phyloP scores from a whole-genome alignment of 2,113 vertebrate genomes.

The Thamnaconus septentrionalis region DNA sequence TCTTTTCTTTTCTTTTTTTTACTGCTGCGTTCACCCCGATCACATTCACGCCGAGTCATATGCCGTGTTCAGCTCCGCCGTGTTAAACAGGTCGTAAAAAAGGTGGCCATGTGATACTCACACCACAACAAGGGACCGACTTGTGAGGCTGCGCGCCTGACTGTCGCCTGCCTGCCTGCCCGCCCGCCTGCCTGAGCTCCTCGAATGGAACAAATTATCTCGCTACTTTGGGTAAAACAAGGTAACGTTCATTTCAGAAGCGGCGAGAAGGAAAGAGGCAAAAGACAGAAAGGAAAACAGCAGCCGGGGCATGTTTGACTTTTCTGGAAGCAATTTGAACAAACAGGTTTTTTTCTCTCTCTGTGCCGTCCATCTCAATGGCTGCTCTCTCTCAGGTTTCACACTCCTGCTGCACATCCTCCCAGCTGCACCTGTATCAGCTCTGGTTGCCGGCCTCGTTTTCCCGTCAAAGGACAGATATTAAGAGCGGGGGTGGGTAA shows the following conservation, averaged over 20 bases:
- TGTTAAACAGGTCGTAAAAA: slow-evolving; percentile 75
- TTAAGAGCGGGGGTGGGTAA: slow-evolving; percentile 10
- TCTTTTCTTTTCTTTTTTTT: slow-evolving; percentile 38
- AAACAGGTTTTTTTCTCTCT: slow-evolving; percentile 16
- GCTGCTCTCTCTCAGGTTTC: slow-evolving; percentile 47
- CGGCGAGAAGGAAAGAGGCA: slow-evolving; percentile 17
- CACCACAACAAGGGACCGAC: slow-evolving; percentile 61
- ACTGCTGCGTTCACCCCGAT: slow-evolving; percentile 43
- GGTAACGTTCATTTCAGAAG: slow-evolving; percentile 54
- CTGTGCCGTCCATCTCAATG: slow-evolving; percentile 26
- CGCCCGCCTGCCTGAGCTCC: slow-evolving; percentile 1
- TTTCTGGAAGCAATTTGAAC: slow-evolving; percentile 70
- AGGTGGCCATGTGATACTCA: slow-evolving; percentile 61
- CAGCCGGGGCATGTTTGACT: slow-evolving; percentile 63
- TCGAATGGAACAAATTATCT: slow-evolving; percentile 69
- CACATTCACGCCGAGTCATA: slow-evolving; percentile 53
- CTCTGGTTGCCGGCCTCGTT: slow-evolving; percentile 56
- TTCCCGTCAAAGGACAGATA: slow-evolving; percentile 34
- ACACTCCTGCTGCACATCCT: slow-evolving; percentile 46
- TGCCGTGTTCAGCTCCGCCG: slow-evolving; percentile 60
- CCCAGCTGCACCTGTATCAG: slow-evolving; percentile 55
- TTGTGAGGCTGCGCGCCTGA: slow-evolving; percentile 57
- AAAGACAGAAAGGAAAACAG: slow-evolving; percentile 23
- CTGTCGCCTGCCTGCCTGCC: slow-evolving; percentile 51
- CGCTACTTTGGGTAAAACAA: slow-evolving; percentile 48